phyloP scores from a whole-genome alignment of 2,888 invertebrate species.

The Melipona beecheii region DNA sequence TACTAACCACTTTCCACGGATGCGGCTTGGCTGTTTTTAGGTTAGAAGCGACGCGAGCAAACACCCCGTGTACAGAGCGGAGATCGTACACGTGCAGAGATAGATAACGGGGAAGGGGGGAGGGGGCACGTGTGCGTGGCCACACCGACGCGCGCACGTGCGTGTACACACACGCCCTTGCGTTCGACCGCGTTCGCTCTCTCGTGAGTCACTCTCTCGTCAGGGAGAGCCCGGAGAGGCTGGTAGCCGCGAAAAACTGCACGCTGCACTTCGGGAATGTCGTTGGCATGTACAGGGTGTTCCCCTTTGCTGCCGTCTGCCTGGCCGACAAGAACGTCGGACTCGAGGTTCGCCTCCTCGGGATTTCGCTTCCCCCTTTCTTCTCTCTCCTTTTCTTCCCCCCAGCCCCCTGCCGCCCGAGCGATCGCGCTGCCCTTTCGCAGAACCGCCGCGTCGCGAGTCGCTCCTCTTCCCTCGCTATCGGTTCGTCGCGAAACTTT shows the following conservation, averaged over 20 bases:
- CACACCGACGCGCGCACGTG: slow-evolving; percentile 51
- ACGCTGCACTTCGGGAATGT: slow-evolving; percentile 81
- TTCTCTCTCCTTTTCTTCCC: slow-evolving; percentile 37
- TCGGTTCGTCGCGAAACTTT: not conserved
- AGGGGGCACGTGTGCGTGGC: slow-evolving; percentile 31
- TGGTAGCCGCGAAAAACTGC: slow-evolving; percentile 80
- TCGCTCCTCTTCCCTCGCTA: slow-evolving; percentile 47
- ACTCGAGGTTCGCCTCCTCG: slow-evolving; percentile 59
- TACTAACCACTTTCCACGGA: no score
- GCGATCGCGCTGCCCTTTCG: slow-evolving; percentile 42
- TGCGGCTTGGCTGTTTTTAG: no score
- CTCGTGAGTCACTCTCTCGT: slow-evolving; percentile 78
- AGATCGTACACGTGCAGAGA: slow-evolving; percentile 39
- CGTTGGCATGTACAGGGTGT: slow-evolving; percentile 81
- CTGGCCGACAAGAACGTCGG: slow-evolving; percentile 74
- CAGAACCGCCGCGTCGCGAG: slow-evolving; percentile 33
- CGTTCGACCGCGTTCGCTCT: slow-evolving; percentile 55
- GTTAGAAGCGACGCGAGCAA: not conserved
- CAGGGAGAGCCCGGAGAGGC: slow-evolving; percentile 64
- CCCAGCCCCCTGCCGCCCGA: not conserved
- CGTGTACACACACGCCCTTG: slow-evolving; percentile 64
- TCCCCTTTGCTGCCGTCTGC: slow-evolving; percentile 73
- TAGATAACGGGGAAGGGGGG: slow-evolving; percentile 5
- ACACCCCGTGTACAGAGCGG: slow-evolving; percentile 48
- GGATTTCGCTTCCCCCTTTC: slow-evolving; percentile 66